Base-by-base conservation (phyloP, 2,113 vertebrate species). In the Dromaius novaehollandiae region DNA sequence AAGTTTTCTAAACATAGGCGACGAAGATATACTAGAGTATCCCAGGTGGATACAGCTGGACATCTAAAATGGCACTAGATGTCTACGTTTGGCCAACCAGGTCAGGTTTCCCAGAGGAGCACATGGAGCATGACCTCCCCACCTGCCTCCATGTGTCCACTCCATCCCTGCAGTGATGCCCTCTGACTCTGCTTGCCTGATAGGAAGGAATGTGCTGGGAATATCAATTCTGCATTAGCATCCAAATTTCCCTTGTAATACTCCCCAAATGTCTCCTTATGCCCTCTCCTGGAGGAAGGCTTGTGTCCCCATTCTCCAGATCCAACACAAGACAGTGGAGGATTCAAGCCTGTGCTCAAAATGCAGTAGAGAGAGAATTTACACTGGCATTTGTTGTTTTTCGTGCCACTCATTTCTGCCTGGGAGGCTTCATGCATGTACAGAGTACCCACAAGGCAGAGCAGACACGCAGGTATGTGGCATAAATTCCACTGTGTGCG, bases 391-490 rank as follows among this genome's bases (percentile, higher is more conserved):
- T 85, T 63, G 40, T 14, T 92, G 46, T 58, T 89, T 53, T 13
- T 68, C 63, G 38, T 44, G 34, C 13, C 36, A 34, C 30, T 70
- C 34, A 46, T 15, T 12, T 30, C 65, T 87, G 40, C 78, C 40
- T 21, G n/a, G 20, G 68, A 79, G 50, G 44, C 11, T 82, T 89
- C 61, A 11, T 85, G 65, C 10, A 0, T 56, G 48, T 22, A 7
- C 0, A 28, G 38, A 61, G 48, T 38, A 76, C 28, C 69, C 38
- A 79, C 2, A 0, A 65, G 13, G 16, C 13, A 42, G 30, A 65
- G 34, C 44, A 60, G 36, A 20, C 26, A 36, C 51, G 76, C 74
- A 93, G 53, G 82, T 96, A 71, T 85, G 82, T 38, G 44, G 88
- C 88, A 83, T 66, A 81, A 86, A 87, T 85, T 82, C 86, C 78